A percentile compares a stretch with the other conserved stretches of the same genome.
phyloP scores from a whole-genome alignment of 2,113 vertebrate species.

The Pygoscelis adeliae region DNA sequence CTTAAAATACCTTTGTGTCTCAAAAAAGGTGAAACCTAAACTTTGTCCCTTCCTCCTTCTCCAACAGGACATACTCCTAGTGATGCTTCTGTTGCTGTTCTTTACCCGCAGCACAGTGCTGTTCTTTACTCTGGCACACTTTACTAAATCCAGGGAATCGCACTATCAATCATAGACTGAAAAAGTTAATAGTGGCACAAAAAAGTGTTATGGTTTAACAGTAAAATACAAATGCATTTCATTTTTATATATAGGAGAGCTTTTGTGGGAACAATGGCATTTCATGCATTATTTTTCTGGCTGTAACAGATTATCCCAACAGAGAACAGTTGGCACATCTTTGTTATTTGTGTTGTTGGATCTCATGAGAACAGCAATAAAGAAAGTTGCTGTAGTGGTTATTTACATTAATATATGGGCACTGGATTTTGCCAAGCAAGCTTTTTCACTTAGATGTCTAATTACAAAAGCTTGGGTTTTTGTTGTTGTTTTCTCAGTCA shows the following conservation, averaged over 20 bases:
- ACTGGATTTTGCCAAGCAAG: conserved; percentile 30
- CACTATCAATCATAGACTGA: background rate
- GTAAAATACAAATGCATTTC: background rate
- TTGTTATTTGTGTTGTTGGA: conserved; percentile 18
- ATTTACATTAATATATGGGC: conserved; percentile 51
- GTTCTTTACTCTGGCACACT: background rate
- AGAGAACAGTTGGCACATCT: conserved; percentile 12
- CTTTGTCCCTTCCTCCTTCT: background rate
- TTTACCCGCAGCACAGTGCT: background rate
- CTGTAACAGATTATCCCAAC: background rate
- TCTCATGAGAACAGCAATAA: conserved; percentile 30
- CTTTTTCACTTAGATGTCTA: conserved; percentile 36
- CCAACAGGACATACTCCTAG: background rate
- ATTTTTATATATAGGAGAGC: background rate
- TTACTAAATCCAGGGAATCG: background rate
- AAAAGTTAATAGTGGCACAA: background rate
- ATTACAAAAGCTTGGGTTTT: background rate
- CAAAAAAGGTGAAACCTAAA: background rate
- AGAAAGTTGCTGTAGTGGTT: conserved; percentile 37
- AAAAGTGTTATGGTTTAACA: background rate
- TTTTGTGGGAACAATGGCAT: background rate
- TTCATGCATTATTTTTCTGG: background rate
- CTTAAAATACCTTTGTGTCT: background rate
- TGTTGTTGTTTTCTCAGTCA: conserved; percentile 16
- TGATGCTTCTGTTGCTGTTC: background rate